A percentile compares a stretch with the other conserved stretches of the same genome.
Conservation (phyloP, 2,797 vertebrate species). For the Moxostoma hubbsi region DNA sequence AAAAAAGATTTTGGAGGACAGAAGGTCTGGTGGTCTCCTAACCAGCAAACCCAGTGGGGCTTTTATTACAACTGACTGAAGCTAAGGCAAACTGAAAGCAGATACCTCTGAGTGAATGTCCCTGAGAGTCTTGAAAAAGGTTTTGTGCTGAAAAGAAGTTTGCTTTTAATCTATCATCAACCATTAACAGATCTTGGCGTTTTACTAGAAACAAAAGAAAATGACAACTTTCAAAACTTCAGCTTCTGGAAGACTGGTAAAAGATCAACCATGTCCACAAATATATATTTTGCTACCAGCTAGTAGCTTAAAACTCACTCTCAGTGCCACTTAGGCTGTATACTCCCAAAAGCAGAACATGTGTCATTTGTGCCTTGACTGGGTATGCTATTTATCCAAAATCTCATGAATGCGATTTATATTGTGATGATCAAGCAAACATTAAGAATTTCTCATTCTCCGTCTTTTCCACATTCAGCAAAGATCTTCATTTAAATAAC, state of each 20-base stretch:
- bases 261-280: constrained; percentile 1
- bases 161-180: background rate
- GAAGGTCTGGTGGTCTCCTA: background rate
- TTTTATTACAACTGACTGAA: background rate
- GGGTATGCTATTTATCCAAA: background rate
- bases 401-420: background rate
- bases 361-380: background rate
- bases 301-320: background rate
- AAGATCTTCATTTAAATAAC: constrained; percentile 18
- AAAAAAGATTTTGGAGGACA: background rate
- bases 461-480: background rate
- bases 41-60: background rate
- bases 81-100: background rate
- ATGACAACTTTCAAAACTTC: background rate
- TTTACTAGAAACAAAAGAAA: background rate
- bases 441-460: background rate
- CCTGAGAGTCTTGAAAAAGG: background rate
- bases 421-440: background rate
- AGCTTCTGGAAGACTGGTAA: background rate
- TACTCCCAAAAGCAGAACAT: no score
- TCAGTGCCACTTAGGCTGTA: no score
- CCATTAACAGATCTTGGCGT: background rate
- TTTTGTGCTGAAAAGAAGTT: background rate
- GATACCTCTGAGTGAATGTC: background rate
- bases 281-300: constrained; percentile 2